Percentiles rank a stretch among this genome's conserved stretches.
These are phyloP conservation scores for Chrysaora quinquecirrha DNA, from an alignment of 30 jellyfish, hydroid and myxozoan genomes.

Conservation along the genomic window DNA sequence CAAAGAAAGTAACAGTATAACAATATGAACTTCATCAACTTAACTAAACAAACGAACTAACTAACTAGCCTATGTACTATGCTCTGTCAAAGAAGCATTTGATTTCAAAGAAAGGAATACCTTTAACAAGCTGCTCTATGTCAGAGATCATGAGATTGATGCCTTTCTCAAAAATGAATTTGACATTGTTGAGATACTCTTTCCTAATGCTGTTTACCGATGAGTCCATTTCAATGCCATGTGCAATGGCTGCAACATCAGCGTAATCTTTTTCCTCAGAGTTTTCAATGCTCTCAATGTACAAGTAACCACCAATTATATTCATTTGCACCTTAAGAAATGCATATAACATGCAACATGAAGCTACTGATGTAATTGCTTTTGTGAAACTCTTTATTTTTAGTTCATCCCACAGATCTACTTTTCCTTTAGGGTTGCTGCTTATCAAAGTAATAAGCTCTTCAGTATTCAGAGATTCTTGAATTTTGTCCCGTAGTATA, in stretches of 20 bases:
- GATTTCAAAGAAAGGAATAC: conserved; percentile 26
- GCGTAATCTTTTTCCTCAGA: background rate
- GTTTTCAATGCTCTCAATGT: conserved; percentile 39
- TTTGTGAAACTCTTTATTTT: conserved; percentile 69
- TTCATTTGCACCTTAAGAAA: conserved; percentile 65
- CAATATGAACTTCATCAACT: background rate
- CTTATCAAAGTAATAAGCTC: conserved; percentile 49
- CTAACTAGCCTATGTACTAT: too few relatives aligned
- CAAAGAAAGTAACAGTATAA: background rate
- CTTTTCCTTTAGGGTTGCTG: conserved; percentile 45
- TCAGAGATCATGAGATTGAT: conserved; percentile 34
- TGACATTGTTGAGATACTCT: conserved; percentile 71
- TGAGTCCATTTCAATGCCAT: conserved; percentile 42
- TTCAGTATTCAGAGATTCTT: conserved; percentile 46
- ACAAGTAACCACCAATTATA: conserved; percentile 83
- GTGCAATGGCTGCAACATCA: conserved; percentile 24
- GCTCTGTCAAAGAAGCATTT: background rate
- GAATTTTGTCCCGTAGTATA: conserved; percentile 54
- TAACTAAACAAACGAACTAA: too few relatives aligned
- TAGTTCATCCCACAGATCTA: conserved; percentile 86
- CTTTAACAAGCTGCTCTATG: conserved; percentile 31
- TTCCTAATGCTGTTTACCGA: conserved; percentile 29
- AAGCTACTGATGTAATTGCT: conserved; percentile 57
- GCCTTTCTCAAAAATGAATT: conserved; percentile 54
- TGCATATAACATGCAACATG: conserved; percentile 55